Conservation (phyloP, 2,797 vertebrate genomes). For the Hoplostethus atlanticus region DNA sequence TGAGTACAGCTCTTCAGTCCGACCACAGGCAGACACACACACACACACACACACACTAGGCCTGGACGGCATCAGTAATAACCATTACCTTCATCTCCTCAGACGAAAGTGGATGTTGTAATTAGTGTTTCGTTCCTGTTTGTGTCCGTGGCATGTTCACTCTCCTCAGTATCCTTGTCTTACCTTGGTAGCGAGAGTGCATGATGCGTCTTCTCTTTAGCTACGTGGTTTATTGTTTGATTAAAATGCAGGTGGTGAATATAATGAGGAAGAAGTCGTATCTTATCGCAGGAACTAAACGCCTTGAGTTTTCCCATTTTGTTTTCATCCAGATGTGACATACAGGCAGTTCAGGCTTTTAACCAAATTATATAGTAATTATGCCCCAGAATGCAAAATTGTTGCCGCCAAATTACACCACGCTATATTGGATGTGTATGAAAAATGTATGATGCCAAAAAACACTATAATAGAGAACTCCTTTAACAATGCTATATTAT, state of each 20-base stretch:
- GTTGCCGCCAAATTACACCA: slow-evolving; percentile 35
- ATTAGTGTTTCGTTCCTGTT: slow-evolving; percentile 46
- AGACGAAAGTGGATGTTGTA: slow-evolving; percentile 51
- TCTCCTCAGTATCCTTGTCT: slow-evolving; percentile 24
- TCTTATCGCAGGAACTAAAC: slow-evolving; percentile 45
- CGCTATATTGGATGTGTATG: not conserved
- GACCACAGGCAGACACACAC: not conserved
- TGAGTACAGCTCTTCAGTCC: not conserved
- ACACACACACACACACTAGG: slow-evolving; percentile 18
- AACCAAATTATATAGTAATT: slow-evolving; percentile 66
- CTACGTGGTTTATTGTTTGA: slow-evolving; percentile 54
- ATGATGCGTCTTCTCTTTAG: slow-evolving; percentile 34
- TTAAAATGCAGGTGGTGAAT: slow-evolving; percentile 60
- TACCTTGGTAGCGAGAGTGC: not conserved
- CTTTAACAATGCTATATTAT: not conserved
- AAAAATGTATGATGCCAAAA: slow-evolving; percentile 16
- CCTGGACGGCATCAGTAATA: slow-evolving; percentile 29
- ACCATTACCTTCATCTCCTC: slow-evolving; percentile 51
- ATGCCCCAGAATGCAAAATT: slow-evolving; percentile 53
- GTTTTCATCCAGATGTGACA: slow-evolving; percentile 68
- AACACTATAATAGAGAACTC: not conserved
- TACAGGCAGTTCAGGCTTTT: slow-evolving; percentile 55
- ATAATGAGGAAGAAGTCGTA: slow-evolving; percentile 56
- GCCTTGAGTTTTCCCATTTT: slow-evolving; percentile 39
- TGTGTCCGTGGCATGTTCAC: slow-evolving; percentile 33